phyloP scores from a whole-genome alignment of 2,113 vertebrate species.

The Nothobranchius furzeri region DNA sequence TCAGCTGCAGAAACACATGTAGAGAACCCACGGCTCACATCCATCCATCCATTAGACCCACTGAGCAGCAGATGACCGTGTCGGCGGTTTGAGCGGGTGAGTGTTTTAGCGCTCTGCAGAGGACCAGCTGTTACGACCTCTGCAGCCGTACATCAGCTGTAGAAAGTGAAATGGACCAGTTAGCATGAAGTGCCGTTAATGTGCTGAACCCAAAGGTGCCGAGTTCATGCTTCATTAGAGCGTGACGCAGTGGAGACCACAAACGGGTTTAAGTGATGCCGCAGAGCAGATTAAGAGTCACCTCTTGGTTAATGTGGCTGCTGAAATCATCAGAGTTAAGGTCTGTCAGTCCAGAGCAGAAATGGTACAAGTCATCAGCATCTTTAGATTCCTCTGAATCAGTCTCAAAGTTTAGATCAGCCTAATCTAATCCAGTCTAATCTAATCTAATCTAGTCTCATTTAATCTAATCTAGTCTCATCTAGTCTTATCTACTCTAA shows the following conservation, averaged over 20 bases:
- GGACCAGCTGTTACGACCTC: conserved; percentile 12
- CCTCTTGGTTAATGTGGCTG: too few relatives aligned
- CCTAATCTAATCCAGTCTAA: too few relatives aligned
- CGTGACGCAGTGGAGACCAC: background rate
- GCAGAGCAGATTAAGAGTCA: too few relatives aligned
- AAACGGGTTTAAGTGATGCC: background rate
- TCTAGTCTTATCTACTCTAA: too few relatives aligned
- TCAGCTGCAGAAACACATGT: background rate
- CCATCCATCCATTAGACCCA: conserved; percentile 5
- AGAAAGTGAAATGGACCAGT: background rate
- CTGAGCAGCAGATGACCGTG: conserved; percentile 16
- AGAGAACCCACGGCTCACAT: conserved; percentile 1
- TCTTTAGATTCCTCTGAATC: too few relatives aligned
- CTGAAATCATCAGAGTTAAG: too few relatives aligned
- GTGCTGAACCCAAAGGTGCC: background rate
- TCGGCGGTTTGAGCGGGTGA: conserved; percentile 1
- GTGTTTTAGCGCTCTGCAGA: conserved; percentile 27
- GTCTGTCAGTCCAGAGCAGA: too few relatives aligned
- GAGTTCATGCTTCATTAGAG: background rate
- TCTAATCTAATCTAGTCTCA: too few relatives aligned
- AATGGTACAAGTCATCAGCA: too few relatives aligned
- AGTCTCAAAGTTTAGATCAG: too few relatives aligned
- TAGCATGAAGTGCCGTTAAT: background rate
- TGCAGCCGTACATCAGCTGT: background rate
- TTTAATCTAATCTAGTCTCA: too few relatives aligned